Evolutionary conservation across 2,888 invertebrate species (phyloP), one percentile per base, ranked within the genome.

Genomic region (Drosophila glabriapex): DNA sequence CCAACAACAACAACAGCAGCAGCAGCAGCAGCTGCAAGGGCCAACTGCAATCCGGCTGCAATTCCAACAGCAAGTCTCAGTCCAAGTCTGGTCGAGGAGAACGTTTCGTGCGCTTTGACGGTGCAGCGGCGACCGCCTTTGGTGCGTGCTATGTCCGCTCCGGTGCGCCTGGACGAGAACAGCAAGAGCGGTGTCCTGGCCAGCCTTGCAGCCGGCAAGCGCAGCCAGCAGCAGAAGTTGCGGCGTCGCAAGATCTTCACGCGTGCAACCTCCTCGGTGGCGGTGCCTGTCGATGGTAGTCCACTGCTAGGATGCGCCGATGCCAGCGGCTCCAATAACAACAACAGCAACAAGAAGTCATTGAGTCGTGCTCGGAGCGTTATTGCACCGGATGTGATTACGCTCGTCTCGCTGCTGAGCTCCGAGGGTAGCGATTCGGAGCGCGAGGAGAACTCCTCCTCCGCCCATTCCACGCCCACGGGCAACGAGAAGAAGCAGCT

Each of bases 381-480:
- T 4, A 84, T 92, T 53, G 92, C 91, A 0, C 90, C 92, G 9
- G 94, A 94, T 85, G 94, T 96, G 41, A 94, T 95, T 1, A 96
- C 96, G 0, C 95, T 96, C 94, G 95, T 96, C 0, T 96, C 96
- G 0, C 92, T 96, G 53, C 94, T 96, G 5, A 96, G 95, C 85
- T 95, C 96, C 0, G 95, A 95, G 25, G 95, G 95, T 46, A 96
- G 95, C 85, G 96, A 96, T 67, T 94, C 94, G 28, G 95, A 95
- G 80, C 94, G 94, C 16, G 94, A 94, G 68, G 93, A 93, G 3
- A 81, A 52, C 53, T 85, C 88, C 33, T 25, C 83, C 4, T 49
- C 69, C 0, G 9, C 56, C 9, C 39, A 56, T 16, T 74, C 74
- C 16, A 74, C 88, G 55, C 73, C 83, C 7, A 58, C 71, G 9